A percentile compares a stretch with the other conserved stretches of the same genome.
phyloP scores from a whole-genome alignment of 2,797 vertebrate species.

The Rhynchonycteris naso region DNA sequence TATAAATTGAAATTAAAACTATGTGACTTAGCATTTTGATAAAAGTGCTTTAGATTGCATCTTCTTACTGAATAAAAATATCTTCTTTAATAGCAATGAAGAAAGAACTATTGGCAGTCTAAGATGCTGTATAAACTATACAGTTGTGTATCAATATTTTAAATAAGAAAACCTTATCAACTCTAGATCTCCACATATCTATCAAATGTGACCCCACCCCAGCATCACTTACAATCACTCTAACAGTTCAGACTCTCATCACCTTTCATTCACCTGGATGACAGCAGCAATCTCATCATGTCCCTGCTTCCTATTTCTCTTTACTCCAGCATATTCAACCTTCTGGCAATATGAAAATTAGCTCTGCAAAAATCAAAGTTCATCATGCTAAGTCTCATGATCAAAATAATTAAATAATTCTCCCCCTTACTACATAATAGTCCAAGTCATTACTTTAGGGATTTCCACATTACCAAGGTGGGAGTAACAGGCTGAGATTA shows the following conservation, averaged over 20 bases:
- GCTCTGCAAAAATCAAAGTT: background rate
- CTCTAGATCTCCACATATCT: background rate
- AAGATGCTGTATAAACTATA: background rate
- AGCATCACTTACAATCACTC: background rate
- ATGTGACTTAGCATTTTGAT: conserved; percentile 29
- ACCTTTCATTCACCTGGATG: conserved; percentile 16
- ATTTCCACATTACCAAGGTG: background rate
- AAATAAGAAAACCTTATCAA: conserved; percentile 16
- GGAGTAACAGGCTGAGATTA: background rate
- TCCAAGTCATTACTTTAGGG: background rate
- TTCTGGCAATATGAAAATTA: background rate
- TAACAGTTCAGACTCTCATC: background rate
- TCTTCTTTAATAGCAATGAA: background rate
- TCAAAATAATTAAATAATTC: conserved; percentile 37
- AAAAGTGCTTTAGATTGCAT: conserved; percentile 6
- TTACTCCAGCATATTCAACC: background rate
- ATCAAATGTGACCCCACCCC: background rate
- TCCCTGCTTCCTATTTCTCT: background rate
- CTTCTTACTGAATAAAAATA: conserved; percentile 36
- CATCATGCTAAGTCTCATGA: background rate
- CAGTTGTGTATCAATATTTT: background rate
- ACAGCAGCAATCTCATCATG: background rate
- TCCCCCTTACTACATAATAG: background rate
- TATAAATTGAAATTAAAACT: conserved; percentile 39
- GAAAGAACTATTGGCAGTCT: too few species aligned